Base-by-base conservation (phyloP, 1,140 invertebrate genomes). In the Drosophila santomea region DNA sequence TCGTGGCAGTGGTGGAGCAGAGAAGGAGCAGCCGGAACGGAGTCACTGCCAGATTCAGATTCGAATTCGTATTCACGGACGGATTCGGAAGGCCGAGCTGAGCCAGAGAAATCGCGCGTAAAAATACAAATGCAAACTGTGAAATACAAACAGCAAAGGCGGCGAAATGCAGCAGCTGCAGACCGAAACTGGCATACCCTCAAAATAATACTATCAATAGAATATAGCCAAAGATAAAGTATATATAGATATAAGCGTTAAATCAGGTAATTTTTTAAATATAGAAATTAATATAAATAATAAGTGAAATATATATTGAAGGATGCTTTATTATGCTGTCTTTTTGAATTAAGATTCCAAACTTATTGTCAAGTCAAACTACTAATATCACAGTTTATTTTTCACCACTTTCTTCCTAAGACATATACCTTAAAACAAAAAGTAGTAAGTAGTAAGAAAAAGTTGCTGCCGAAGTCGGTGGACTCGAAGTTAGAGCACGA, bases 111-210 rank as follows among this genome's bases (percentile, higher is more conserved):
- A 86, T 86, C 60, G 71, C 60, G 71, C 71, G 59, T 76, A 78
- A 78, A 85, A 85, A 85, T 86, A 80, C 79, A 85, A 85, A 61
- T 38, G 74, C 68, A 78, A 86, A 86, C 78, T 72, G 48, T 39
- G 39, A 39, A 60, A 66, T 39, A 35, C 41, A 54, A 60, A 73
- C 39, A 60, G 55, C 35, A 35, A 17, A 20, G 25, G 10, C 41
- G 15, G 2, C 2, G 2, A 0, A 11, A n/a, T 15, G 17, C 5
- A 0, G 2, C 12, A n/a, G 15, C 3, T 0, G 3, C n/a, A 41
- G 4, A 36, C 10, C 43, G 67, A 57, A 57, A 8, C 10, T 0
- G 2, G 12, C 4, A 39, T 58, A 23, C 64, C 4, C 67, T 71
- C n/a, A 2, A 12, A 35, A 63, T 20, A 14, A 7, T 15, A 32